A percentile compares a stretch with the other conserved stretches of the same genome.
Evolutionary conservation across 23 tunicate genomes (phyloP).

Genomic region (Oikopleura dioica): DNA sequence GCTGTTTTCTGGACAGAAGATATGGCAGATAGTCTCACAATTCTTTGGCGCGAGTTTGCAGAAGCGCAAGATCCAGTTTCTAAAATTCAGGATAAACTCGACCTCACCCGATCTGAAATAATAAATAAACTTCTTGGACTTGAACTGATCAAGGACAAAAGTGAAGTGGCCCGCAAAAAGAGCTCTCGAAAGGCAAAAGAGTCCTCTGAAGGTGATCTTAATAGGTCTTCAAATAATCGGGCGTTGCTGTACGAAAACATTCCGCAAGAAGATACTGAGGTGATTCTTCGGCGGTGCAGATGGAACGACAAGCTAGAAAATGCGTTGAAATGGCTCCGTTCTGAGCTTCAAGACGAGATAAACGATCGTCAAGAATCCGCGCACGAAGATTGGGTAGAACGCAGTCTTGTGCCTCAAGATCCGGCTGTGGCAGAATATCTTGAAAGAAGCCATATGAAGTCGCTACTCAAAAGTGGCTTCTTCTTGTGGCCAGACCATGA

Average conservation of each 20-base stretch:
- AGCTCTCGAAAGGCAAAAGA: too few species aligned
- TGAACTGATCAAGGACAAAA: background rate
- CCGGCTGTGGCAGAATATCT: background rate
- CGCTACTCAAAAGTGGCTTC: background rate
- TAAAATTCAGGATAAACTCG: background rate
- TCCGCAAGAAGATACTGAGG: background rate
- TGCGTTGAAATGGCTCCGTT: background rate
- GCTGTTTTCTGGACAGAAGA: constrained; percentile 11
- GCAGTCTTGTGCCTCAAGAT: background rate
- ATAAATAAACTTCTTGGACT: background rate
- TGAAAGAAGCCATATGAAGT: background rate
- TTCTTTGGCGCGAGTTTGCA: background rate
- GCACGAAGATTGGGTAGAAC: background rate
- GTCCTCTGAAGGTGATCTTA: too few species aligned
- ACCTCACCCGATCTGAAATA: background rate
- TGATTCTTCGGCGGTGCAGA: background rate
- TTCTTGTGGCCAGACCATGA: background rate
- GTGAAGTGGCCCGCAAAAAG: background rate
- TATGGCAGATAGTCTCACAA: background rate
- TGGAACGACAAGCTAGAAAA: constrained; percentile 5
- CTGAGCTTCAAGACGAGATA: background rate
- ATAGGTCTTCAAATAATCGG: background rate
- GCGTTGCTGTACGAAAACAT: background rate
- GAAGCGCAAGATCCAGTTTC: background rate
- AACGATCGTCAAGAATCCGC: constrained; percentile 9